phyloP scores from a whole-genome alignment of 2,888 invertebrate genomes.

The Hofmannophila pseudospretella region DNA sequence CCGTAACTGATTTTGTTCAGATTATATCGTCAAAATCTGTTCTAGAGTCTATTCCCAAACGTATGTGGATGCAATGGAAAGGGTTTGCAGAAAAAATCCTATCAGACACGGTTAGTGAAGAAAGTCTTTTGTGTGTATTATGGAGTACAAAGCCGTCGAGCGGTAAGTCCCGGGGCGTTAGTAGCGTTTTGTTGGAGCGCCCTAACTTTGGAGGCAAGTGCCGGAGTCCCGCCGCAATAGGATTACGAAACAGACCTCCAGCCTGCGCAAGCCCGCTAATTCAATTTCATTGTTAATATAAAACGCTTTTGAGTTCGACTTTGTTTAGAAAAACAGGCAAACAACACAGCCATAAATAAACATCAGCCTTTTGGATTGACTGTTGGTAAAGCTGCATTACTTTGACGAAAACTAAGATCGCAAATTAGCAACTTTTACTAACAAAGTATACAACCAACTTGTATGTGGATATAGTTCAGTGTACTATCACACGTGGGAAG shows the following conservation, averaged over 20 bases:
- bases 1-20: too few species aligned
- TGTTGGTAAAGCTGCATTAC: background rate
- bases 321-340: slow-evolving; percentile 9
- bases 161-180: slow-evolving; percentile 40
- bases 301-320: slow-evolving; percentile 22
- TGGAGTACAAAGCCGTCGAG: slow-evolving; percentile 22
- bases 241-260: slow-evolving; percentile 60
- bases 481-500: too few species aligned
- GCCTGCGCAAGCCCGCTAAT: slow-evolving; percentile 49
- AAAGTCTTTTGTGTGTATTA: slow-evolving; percentile 6
- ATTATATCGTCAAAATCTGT: too few species aligned
- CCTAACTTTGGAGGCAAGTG: slow-evolving; percentile 57
- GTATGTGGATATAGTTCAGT: too few species aligned
- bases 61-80: slow-evolving; percentile 4
- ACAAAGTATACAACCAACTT: too few species aligned
- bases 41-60: slow-evolving; percentile 3
- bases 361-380: too few species aligned
- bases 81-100: slow-evolving; percentile 8
- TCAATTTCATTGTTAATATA: slow-evolving; percentile 57
- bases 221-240: slow-evolving; percentile 60
- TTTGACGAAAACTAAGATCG: too few species aligned
- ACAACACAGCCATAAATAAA: too few species aligned
- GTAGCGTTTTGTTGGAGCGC: slow-evolving; percentile 40
- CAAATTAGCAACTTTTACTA: too few species aligned
- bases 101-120: slow-evolving; percentile 10